phyloP scores from a whole-genome alignment of 2,888 invertebrate genomes.

The Rotaria sp. region DNA sequence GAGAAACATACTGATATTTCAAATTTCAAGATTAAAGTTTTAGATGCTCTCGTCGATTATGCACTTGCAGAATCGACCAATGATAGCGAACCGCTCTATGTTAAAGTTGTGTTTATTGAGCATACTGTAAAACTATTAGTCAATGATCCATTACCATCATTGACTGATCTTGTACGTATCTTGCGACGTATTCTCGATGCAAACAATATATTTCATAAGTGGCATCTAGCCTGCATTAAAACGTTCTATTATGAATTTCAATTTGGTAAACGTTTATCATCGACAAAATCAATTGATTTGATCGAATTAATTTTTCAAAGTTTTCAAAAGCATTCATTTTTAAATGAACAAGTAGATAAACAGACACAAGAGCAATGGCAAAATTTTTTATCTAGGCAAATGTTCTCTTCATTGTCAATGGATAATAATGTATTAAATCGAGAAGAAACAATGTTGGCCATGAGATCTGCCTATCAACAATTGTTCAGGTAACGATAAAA shows the following conservation, averaged over 20 bases:
- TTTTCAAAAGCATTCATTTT: not conserved
- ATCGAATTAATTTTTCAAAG: not conserved
- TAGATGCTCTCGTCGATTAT: not conserved
- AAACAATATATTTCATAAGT: not conserved
- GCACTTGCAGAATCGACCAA: not conserved
- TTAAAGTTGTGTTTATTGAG: not conserved
- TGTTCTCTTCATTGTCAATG: not conserved
- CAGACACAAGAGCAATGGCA: not conserved
- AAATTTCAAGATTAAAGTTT: not conserved
- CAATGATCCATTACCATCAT: not conserved
- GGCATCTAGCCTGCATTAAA: not conserved
- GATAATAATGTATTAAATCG: not conserved
- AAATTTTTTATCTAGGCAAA: not conserved
- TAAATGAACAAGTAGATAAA: not conserved
- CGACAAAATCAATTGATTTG: not conserved
- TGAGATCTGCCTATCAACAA: not conserved
- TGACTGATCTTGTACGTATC: not conserved
- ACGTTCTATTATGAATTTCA: not conserved
- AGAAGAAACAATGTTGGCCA: not conserved
- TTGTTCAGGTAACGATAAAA: not conserved
- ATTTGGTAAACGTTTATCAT: not conserved
- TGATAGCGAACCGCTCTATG: not conserved
- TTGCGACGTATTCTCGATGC: not conserved
- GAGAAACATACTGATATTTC: not conserved
- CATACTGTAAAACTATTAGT: not conserved